Percentiles rank a stretch among this genome's conserved stretches.
phyloP scores from a whole-genome alignment of 2,797 vertebrate species.

The Lerista edwardsae region DNA sequence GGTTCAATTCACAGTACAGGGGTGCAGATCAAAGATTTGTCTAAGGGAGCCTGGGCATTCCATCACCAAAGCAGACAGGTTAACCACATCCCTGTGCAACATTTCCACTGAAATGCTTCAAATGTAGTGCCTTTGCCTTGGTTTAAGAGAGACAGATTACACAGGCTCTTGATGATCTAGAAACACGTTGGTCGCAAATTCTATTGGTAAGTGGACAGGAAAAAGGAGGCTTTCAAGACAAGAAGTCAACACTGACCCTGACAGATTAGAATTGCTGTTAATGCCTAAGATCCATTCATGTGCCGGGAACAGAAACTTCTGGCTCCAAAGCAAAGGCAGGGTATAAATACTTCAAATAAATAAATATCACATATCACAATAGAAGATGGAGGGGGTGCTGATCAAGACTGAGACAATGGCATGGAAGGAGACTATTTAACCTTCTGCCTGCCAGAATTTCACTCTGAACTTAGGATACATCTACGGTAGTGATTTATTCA shows the following conservation, averaged over 20 bases:
- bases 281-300: background rate
- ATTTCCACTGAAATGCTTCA: background rate
- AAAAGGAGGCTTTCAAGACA: accelerated
- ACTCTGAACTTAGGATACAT: no score
- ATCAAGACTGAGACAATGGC: no score
- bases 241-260: background rate
- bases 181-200: background rate
- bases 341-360: no score
- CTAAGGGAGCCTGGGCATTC: background rate
- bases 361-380: no score
- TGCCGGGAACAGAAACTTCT: background rate
- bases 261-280: background rate
- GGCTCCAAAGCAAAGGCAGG: no score
- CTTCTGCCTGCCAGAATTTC: no score
- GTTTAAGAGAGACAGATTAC: background rate
- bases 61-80: background rate
- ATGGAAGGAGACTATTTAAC: no score
- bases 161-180: background rate
- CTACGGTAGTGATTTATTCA: no score
- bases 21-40: no score
- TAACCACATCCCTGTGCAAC: background rate
- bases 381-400: no score
- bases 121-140: no score
- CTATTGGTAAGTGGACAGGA: background rate
- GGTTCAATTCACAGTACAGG: no score